Evolutionary conservation across 2,888 invertebrate species (phyloP).

Genomic region (Steinernema hermaphroditum): DNA sequence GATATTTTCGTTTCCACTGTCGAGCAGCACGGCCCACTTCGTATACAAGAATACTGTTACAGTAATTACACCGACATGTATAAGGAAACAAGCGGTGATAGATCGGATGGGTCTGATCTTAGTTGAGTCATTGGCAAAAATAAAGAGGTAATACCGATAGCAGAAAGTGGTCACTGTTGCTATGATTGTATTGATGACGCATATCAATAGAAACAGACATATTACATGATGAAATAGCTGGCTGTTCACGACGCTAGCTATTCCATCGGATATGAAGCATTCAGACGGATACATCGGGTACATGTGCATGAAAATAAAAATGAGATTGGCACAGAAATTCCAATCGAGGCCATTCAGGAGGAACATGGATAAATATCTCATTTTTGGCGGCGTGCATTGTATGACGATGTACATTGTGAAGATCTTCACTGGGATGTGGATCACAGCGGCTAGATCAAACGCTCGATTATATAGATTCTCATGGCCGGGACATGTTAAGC

Average conservation of each 20-base stretch:
- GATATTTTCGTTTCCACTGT: too few relatives aligned
- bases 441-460: not conserved
- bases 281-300: not conserved
- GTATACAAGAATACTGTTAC: too few relatives aligned
- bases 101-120: too few relatives aligned
- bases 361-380: not conserved
- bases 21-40: too few relatives aligned
- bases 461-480: not conserved
- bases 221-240: not conserved
- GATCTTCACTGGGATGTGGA: not conserved
- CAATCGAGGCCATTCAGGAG: not conserved
- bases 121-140: not conserved
- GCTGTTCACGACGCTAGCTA: not conserved
- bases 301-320: not conserved
- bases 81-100: too few relatives aligned
- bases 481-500: too few relatives aligned
- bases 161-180: not conserved
- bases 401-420: not conserved
- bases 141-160: not conserved
- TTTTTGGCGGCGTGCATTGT: not conserved
- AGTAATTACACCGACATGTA: too few relatives aligned
- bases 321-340: not conserved
- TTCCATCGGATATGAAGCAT: not conserved
- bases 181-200: not conserved
- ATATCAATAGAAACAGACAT: not conserved